Percentiles rank a stretch among this genome's conserved stretches.
Evolutionary conservation across 2,797 vertebrate species (phyloP).

Genomic region (Hipposideros larvatus): DNA sequence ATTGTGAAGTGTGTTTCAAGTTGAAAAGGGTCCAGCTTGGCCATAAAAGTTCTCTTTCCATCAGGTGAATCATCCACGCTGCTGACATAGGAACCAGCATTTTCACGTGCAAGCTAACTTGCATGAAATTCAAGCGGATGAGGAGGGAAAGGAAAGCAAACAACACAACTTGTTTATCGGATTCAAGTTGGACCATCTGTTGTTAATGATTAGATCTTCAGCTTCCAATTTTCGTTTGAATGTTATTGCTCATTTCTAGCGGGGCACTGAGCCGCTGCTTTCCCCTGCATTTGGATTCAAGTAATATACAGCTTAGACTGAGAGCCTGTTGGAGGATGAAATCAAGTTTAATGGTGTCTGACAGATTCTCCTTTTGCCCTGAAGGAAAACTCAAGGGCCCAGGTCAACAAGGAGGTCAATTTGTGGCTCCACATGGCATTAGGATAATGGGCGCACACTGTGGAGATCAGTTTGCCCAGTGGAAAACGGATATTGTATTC

Average conservation of each 20-base stretch:
- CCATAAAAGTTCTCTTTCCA: conserved; percentile 65
- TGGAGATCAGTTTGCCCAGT: conserved; percentile 14
- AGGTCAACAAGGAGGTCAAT: conserved; percentile 67
- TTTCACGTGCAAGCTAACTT: conserved; percentile 67
- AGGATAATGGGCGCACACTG: not conserved
- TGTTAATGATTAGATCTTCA: conserved; percentile 90
- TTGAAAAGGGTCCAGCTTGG: conserved; percentile 68
- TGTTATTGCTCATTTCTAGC: conserved; percentile 89
- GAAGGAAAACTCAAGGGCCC: conserved; percentile 61
- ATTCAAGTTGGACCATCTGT: conserved; percentile 89
- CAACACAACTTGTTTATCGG: conserved; percentile 87
- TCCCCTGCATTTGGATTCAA: conserved; percentile 82
- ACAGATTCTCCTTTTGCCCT: conserved; percentile 77
- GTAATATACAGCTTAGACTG: conserved; percentile 85
- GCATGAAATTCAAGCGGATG: conserved; percentile 66
- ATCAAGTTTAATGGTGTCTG: conserved; percentile 83
- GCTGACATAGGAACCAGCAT: conserved; percentile 55
- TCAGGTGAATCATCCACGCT: conserved; percentile 73
- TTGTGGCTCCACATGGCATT: not conserved
- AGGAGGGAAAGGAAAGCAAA: conserved; percentile 57
- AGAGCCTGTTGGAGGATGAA: conserved; percentile 86
- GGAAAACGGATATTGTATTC: conserved; percentile 29
- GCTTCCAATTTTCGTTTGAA: conserved; percentile 90
- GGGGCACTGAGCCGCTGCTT: conserved; percentile 81
- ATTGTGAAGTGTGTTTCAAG: conserved; percentile 61